Base-by-base conservation (phyloP, 2,113 vertebrate species). In the Phalacrocorax aristotelis region DNA sequence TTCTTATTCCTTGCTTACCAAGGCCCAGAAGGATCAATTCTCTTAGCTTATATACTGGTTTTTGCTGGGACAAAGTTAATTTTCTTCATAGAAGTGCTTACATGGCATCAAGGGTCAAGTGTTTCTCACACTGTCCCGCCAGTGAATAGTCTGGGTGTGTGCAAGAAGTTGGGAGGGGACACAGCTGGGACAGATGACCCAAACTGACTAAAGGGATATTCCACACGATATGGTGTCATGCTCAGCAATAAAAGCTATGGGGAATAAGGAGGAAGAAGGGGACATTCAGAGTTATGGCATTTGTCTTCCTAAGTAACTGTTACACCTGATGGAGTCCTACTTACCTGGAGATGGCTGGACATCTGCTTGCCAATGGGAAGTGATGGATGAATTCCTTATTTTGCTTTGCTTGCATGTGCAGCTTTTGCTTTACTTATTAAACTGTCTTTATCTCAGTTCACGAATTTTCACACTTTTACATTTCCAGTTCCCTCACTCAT, bases 261-360 rank as follows among this genome's bases (percentile, higher is more conserved):
- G 30, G 15, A 46, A 72, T 21, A 46, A 40, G 17, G 1, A 52
- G 15, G 10, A 81, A 64, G 11, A 65, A 7, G 6, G 4, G 6
- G 8, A 46, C 7, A 0, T 32, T 52, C 2, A 34, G 23, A 76
- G 18, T 7, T 36, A 15, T 3, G 11, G 5, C 4, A 14, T 44
- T 81, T 68, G 2, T 48, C 27, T 46, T 77, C 27, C 34, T 13
- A 38, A 76, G 27, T 38, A 14, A 21, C 38, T 0, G 0, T 25
- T 30, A 17, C 0, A 0, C 0, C 0, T 65, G n/a, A 18, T 21
- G 26, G 29, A 66, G 6, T 2, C 13, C 13, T 22, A 15, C 13
- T 64, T 49, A 44, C 26, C 17, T 44, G 40, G 22, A 13, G 13
- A 46, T 26, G 29, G 22, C 15, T 16, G 57, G 76, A n/a, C 15